Evolutionary conservation across 2,888 invertebrate genomes (phyloP).

Genomic region (Exephanes ischioxanthus): DNA sequence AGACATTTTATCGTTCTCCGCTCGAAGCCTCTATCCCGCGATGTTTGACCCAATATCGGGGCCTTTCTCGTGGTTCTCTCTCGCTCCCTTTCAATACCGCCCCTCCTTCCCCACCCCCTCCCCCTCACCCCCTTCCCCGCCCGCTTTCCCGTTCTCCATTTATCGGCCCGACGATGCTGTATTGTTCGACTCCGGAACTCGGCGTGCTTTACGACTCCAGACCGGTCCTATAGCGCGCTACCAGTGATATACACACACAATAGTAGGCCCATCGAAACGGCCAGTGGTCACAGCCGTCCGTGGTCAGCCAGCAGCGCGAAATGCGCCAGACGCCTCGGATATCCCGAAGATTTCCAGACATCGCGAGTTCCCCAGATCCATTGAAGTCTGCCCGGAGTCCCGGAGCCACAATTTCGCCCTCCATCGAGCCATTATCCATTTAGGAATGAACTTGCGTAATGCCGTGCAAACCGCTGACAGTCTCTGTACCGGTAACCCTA

Average conservation of each 20-base stretch:
- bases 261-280: constrained; percentile 21
- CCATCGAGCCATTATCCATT: neutral
- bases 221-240: constrained; percentile 24
- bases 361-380: neutral
- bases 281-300: constrained; percentile 63
- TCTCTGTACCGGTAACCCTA: neutral
- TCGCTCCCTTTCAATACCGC: constrained; percentile 21
- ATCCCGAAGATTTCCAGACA: constrained; percentile 41
- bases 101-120: neutral
- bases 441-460: constrained; percentile 8
- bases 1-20: constrained; percentile 71
- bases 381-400: constrained; percentile 1
- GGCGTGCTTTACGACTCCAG: constrained; percentile 67
- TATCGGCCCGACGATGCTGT: constrained; percentile 61
- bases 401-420: neutral
- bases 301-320: constrained; percentile 65
- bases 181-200: constrained; percentile 68
- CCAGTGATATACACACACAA: neutral
- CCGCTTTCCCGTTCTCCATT: constrained; percentile 50
- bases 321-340: constrained; percentile 35
- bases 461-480: constrained; percentile 1
- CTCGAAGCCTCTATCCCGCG: constrained; percentile 57
- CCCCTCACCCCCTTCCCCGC: constrained; percentile 3
- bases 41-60: constrained; percentile 70
- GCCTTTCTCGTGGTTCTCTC: constrained; percentile 33